These are phyloP conservation scores for Spizaetus ornatus DNA, from an alignment of 2,113 vertebrate genomes.

Conservation along the genomic window DNA sequence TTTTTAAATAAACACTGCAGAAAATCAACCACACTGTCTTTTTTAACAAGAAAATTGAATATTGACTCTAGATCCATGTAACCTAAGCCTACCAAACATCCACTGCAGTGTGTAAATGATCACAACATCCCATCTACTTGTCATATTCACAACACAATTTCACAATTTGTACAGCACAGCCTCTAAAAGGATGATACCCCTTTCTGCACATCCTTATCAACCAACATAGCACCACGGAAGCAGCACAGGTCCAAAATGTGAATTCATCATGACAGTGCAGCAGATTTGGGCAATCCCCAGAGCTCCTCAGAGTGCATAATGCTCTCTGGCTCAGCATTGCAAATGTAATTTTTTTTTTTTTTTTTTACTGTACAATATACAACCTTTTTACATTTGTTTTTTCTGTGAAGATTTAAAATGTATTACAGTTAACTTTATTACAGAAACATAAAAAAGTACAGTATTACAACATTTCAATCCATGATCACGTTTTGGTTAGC, in stretches of 20 bases:
- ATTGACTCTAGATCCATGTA: neutral
- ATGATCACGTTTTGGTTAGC: neutral
- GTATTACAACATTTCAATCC: slow-evolving; percentile 10
- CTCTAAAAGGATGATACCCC: neutral
- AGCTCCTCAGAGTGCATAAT: neutral
- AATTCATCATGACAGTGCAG: neutral
- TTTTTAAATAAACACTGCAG: slow-evolving; percentile 54
- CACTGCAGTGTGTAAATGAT: neutral
- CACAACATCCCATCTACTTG: neutral
- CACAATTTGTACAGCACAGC: neutral
- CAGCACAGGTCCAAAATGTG: neutral
- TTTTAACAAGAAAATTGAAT: neutral
- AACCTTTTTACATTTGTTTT: neutral
- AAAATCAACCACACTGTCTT: neutral
- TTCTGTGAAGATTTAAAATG: neutral
- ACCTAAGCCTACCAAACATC: neutral
- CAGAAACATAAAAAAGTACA: slow-evolving; percentile 6
- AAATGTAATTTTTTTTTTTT: neutral
- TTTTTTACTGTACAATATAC: neutral
- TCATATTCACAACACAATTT: neutral
- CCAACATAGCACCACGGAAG: neutral
- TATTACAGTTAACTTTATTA: slow-evolving; percentile 36
- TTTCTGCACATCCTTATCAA: neutral
- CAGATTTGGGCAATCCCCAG: neutral
- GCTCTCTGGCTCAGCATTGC: neutral